These are phyloP conservation scores for Augochlorella aurata DNA, from an alignment of 2,888 invertebrate genomes.

Conservation along the genomic window DNA sequence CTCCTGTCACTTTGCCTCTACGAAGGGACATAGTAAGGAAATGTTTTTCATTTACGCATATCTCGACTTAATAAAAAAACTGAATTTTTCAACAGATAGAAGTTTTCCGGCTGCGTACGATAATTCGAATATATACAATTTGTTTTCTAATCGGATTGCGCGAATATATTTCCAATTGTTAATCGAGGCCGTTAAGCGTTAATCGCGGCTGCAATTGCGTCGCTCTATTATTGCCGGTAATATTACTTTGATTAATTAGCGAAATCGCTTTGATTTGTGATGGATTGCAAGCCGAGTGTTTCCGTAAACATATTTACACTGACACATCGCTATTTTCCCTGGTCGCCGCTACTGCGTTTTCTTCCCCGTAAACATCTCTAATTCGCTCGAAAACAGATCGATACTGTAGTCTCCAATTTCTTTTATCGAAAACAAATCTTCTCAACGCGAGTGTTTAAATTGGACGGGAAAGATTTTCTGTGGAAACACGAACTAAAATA, in stretches of 20 bases:
- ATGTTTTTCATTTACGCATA: neutral
- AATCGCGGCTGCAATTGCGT: constrained; percentile 47
- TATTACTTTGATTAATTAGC: constrained; percentile 53
- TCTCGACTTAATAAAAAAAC: neutral
- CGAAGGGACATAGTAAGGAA: neutral
- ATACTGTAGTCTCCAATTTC: neutral
- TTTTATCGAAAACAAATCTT: neutral
- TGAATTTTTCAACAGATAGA: neutral
- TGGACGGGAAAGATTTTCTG: neutral
- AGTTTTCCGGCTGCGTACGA: neutral
- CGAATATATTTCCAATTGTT: constrained; percentile 22
- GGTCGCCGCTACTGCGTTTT: neutral
- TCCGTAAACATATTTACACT: constrained; percentile 44
- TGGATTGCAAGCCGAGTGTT: constrained; percentile 27
- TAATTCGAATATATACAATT: neutral
- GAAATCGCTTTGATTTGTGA: constrained; percentile 36
- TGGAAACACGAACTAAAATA: neutral
- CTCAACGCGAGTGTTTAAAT: neutral
- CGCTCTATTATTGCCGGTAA: constrained; percentile 29
- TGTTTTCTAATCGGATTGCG: neutral
- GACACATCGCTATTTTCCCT: constrained; percentile 26
- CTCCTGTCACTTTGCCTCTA: constrained; percentile 38
- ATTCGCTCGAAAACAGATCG: constrained; percentile 4
- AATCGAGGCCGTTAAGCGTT: constrained; percentile 47
- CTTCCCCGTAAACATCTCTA: constrained; percentile 1